Base-by-base conservation (phyloP, 1,140 invertebrate species). In the Cyclargus thomasi region DNA sequence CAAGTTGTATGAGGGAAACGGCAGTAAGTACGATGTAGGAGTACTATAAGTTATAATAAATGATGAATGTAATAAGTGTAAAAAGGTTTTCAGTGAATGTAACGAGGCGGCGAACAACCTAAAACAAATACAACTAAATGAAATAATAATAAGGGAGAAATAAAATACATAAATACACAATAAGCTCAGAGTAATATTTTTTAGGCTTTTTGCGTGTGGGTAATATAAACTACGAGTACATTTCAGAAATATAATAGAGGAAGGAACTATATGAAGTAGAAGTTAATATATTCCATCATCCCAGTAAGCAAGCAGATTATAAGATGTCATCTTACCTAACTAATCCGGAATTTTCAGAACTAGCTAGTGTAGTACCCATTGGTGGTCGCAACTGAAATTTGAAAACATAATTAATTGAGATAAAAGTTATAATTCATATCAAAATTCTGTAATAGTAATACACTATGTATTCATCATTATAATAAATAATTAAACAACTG, bases 271-370 rank as follows among this genome's bases (percentile, higher is more conserved):
- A 29, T 29, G 29, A 4, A 29, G 21, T 10, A 39, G 36, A 18
- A 0, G n/a, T 21, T 63, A 53, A 70, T 35, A 70, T 18, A 53
- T 47, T 69, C 20, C 10, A 67, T 62, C 65, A 21, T 4, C 62
- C 20, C 55, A 59, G 55, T 20, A 20, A 18, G 55, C 20, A 59
- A 59, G 55, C 10, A 59, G n/a, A 53, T 55, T 63, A 65, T 69
- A 47, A 11, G 55, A 59, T 21, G 20, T 21, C 55, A 47, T 67
- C 36, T 87, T 85, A 90, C 88, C 88, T 90, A 82, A 90, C 88
- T 88, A 90, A 86, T 80, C 88, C 88, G 81, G 88, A 90, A 85
- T 88, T 90, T 80, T 90, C 88, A 82, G 88, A 88, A 88, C 83
- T 88, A 71, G 86, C 82, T 81, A 90, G 76, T 73, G 82, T 75